phyloP scores from a whole-genome alignment of 2,113 vertebrate species.

The Etheostoma cragini region DNA sequence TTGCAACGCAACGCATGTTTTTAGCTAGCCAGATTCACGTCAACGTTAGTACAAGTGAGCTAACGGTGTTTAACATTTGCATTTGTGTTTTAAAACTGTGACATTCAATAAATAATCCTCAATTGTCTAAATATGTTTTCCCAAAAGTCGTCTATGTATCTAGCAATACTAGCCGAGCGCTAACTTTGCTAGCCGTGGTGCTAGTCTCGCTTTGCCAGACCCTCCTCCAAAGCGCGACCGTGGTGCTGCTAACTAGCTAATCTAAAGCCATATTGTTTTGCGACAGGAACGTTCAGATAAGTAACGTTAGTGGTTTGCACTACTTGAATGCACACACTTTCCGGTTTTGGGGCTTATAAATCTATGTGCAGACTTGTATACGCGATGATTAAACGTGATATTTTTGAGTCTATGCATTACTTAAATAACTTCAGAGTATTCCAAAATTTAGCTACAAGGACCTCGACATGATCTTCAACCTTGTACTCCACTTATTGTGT shows the following conservation, averaged over 20 bases:
- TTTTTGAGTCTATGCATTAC: neutral
- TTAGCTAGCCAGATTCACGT: neutral
- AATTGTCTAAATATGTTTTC: neutral
- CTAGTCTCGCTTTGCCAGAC: too few relatives aligned
- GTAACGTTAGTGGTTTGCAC: too few relatives aligned
- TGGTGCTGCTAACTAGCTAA: slow-evolving; percentile 8
- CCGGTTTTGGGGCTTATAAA: neutral
- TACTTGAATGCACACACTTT: neutral
- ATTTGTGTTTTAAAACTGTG: too few relatives aligned
- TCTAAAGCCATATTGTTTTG: neutral
- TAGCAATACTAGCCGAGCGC: neutral
- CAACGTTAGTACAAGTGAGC: neutral
- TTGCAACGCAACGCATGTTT: neutral
- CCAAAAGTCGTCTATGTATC: neutral
- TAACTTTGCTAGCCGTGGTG: slow-evolving; percentile 33
- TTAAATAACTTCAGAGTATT: neutral
- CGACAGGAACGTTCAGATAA: neutral
- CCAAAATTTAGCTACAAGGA: neutral
- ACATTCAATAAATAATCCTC: too few relatives aligned
- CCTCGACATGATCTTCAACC: neutral
- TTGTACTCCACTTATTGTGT: neutral
- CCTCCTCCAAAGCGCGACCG: too few relatives aligned
- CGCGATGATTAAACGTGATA: neutral
- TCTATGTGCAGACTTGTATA: neutral
- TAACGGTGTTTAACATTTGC: neutral